A percentile compares a stretch with the other conserved stretches of the same genome.
phyloP scores from a whole-genome alignment of 2,113 vertebrate species.

The Festucalex cinctus region DNA sequence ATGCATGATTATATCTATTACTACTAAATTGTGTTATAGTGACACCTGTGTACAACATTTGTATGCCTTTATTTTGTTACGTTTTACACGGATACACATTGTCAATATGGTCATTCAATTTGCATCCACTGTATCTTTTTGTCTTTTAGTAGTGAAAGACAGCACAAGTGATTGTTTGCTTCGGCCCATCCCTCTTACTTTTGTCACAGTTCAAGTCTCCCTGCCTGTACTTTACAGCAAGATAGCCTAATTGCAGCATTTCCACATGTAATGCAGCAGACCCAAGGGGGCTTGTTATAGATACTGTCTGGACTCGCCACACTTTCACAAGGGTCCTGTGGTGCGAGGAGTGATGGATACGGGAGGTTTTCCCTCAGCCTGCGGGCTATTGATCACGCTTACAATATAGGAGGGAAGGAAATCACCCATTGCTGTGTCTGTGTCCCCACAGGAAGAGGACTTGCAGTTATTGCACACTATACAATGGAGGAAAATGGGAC shows the following conservation, averaged over 20 bases:
- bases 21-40: no score
- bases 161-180: slow-evolving; percentile 27
- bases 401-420: slow-evolving; percentile 15
- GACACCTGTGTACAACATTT: no score
- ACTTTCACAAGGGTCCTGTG: slow-evolving; percentile 18
- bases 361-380: slow-evolving; percentile 35
- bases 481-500: neutral
- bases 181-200: slow-evolving; percentile 36
- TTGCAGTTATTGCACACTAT: slow-evolving; percentile 23
- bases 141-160: slow-evolving; percentile 10
- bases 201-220: slow-evolving; percentile 33
- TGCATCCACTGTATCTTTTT: neutral
- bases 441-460: slow-evolving; percentile 1
- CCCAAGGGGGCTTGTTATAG: slow-evolving; percentile 65
- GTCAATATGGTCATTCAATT: no score
- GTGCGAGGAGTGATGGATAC: slow-evolving; percentile 34
- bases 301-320: slow-evolving; percentile 23
- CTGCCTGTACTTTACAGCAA: slow-evolving; percentile 43
- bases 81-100: no score
- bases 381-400: slow-evolving; percentile 46
- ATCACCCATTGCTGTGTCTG: slow-evolving; percentile 15
- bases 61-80: no score
- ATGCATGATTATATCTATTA: no score
- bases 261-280: slow-evolving; percentile 55
- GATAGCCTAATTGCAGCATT: slow-evolving; percentile 68